A percentile compares a stretch with the other conserved stretches of the same genome.
Evolutionary conservation across 2,113 vertebrate species (phyloP).

Genomic region (Piprites chloris): DNA sequence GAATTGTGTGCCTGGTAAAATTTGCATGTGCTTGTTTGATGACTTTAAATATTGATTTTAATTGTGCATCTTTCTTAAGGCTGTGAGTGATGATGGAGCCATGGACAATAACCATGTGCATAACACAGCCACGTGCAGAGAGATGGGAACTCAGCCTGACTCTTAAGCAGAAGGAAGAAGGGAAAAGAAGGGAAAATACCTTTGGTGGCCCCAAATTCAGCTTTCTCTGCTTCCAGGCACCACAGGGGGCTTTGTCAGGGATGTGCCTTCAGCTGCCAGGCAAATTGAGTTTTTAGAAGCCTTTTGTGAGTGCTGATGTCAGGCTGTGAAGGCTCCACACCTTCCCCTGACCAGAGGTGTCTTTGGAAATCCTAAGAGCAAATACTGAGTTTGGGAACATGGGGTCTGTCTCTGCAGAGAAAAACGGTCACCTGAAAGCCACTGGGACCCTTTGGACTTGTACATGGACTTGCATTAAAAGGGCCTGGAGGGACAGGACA

Average conservation of each 20-base stretch:
- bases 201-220: background rate
- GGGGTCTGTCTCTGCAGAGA: background rate
- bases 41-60: conserved; percentile 32
- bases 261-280: background rate
- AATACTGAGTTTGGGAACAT: rapidly evolving
- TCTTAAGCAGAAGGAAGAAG: background rate
- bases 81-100: background rate
- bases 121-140: background rate
- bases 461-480: background rate
- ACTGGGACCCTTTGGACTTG: background rate
- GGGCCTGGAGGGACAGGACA: background rate
- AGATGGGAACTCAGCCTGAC: background rate
- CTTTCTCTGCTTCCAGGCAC: background rate
- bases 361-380: background rate
- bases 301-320: background rate
- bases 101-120: rapidly evolving
- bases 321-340: background rate
- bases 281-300: background rate
- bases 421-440: background rate
- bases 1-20: conserved; percentile 24
- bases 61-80: background rate
- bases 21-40: conserved; percentile 15
- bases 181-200: background rate
- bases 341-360: background rate
- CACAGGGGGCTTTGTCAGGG: background rate